Evolutionary conservation across 2,888 invertebrate species (phyloP).

Genomic region (Cenopis cana): DNA sequence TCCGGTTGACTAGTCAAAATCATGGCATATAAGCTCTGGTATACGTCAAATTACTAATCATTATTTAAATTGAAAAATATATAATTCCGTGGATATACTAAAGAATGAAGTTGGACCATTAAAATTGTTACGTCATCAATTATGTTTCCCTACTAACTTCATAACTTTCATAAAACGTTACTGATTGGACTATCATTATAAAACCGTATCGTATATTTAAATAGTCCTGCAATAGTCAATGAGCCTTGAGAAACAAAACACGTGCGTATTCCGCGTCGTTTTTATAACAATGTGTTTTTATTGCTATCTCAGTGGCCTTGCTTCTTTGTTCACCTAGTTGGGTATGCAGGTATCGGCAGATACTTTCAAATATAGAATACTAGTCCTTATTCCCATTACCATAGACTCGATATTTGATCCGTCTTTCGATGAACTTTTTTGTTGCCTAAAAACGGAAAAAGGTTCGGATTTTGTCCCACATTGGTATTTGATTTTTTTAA

Average conservation of each 20-base stretch:
- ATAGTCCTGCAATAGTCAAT: neutral
- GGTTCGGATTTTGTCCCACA: neutral
- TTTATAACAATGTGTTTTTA: conserved; percentile 9
- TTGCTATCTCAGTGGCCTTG: conserved; percentile 6
- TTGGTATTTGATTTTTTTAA: neutral
- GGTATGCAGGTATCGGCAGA: neutral
- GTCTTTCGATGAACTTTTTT: neutral
- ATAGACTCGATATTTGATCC: neutral
- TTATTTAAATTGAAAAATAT: too few relatives aligned
- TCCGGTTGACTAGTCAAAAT: too few relatives aligned
- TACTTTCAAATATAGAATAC: neutral
- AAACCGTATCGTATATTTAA: too few relatives aligned
- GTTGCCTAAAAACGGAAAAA: neutral
- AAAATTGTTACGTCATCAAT: too few relatives aligned
- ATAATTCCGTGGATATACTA: too few relatives aligned
- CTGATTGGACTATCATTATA: too few relatives aligned
- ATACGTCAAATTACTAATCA: too few relatives aligned
- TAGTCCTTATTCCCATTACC: neutral
- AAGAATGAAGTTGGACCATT: too few relatives aligned
- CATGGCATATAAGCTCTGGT: too few relatives aligned
- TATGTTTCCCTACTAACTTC: too few relatives aligned
- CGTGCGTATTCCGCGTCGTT: conserved; percentile 12
- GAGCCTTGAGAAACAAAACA: conserved; percentile 28
- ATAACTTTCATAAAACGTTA: too few relatives aligned
- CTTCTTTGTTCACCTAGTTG: neutral